phyloP scores from a whole-genome alignment of 2,113 vertebrate genomes.

The Pangasianodon hypophthalmus region DNA sequence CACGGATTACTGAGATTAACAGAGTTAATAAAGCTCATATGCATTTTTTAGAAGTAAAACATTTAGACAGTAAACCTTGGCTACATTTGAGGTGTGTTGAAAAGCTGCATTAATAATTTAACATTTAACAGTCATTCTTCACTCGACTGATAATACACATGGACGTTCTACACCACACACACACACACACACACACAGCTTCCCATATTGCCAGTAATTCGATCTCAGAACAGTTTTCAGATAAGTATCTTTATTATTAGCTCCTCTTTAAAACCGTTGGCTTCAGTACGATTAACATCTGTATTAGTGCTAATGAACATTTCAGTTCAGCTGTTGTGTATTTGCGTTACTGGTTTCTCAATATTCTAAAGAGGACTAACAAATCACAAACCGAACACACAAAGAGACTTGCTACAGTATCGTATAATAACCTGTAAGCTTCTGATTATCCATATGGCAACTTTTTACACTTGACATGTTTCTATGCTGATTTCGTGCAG shows the following conservation, averaged over 20 bases:
- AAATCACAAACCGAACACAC: neutral
- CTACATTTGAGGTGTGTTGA: neutral
- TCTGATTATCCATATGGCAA: neutral
- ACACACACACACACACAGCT: neutral
- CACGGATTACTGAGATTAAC: neutral
- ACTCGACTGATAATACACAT: too few relatives aligned
- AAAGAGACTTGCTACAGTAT: neutral
- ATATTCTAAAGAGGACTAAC: neutral
- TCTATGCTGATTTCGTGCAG: neutral
- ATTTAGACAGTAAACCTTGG: neutral
- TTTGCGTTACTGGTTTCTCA: neutral
- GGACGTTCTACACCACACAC: neutral
- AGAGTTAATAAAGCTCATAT: neutral
- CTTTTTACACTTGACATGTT: neutral
- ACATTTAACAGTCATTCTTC: neutral
- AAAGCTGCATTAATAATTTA: neutral
- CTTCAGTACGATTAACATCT: neutral
- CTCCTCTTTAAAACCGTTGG: neutral
- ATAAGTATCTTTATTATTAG: neutral
- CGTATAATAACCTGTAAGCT: neutral
- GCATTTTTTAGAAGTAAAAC: neutral
- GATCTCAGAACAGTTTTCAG: neutral
- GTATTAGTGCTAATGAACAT: neutral
- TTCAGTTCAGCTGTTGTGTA: neutral
- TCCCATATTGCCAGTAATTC: neutral